A percentile compares a stretch with the other conserved stretches of the same genome.
phyloP scores from a whole-genome alignment of 1,140 invertebrate genomes.

The Ips nitidus region DNA sequence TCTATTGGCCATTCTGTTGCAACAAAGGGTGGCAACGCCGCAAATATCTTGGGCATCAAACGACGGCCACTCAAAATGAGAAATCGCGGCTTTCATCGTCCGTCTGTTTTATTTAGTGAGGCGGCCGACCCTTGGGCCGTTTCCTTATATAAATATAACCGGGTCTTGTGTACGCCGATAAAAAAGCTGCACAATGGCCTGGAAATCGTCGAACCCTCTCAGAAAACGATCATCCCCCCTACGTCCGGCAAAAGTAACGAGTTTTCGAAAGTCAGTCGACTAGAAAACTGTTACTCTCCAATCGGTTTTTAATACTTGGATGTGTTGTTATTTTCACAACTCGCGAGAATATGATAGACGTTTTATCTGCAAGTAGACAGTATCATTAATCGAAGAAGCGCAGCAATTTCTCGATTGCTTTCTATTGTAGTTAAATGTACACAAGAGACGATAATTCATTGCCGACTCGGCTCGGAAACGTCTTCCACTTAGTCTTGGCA shows the following conservation, averaged over 20 bases:
- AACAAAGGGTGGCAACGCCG: no score
- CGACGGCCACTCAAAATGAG: neutral
- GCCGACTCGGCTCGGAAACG: neutral
- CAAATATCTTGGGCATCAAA: no score
- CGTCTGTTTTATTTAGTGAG: neutral
- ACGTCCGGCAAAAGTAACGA: slow-evolving; percentile 2
- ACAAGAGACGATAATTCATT: slow-evolving; percentile 1
- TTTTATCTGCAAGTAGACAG: no score
- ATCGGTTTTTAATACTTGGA: neutral
- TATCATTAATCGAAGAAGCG: no score
- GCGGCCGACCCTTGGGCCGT: neutral
- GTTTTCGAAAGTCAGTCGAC: slow-evolving; percentile 1
- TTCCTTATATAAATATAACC: slow-evolving; percentile 18
- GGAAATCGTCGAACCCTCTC: slow-evolving; percentile 20
- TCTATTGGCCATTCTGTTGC: no score
- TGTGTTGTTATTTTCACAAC: no score
- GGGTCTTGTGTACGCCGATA: slow-evolving; percentile 18
- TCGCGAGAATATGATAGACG: no score
- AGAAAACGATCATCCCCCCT: slow-evolving; percentile 22
- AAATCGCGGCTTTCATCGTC: neutral
- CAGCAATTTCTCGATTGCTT: no score
- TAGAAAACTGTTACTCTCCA: slow-evolving; percentile 5
- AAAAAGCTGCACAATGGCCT: slow-evolving; percentile 30
- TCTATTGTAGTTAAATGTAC: neutral
- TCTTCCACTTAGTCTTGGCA: neutral